These are phyloP conservation scores for Hyaena hyaena DNA, from an alignment of 2,113 vertebrate genomes.

Conservation along the genomic window DNA sequence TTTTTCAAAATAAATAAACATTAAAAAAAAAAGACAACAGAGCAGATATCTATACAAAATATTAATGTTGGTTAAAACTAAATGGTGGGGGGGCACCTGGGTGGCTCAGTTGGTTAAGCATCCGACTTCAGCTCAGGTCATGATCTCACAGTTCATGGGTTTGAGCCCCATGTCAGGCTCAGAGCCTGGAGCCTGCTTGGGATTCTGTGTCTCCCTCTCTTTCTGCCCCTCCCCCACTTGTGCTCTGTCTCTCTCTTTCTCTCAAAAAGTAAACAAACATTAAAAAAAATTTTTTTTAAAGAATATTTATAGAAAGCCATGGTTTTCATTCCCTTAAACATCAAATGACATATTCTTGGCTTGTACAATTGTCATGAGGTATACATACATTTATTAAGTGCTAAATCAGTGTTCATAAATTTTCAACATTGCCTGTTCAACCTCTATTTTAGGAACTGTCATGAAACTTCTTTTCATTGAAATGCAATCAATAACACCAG, in stretches of 20 bases:
- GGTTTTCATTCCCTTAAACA: constrained; percentile 14
- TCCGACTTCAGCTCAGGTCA: no score
- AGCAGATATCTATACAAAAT: constrained; percentile 8
- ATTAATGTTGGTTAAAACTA: constrained; percentile 23
- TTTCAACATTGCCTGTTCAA: not conserved
- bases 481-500: not conserved
- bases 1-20: no score
- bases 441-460: not conserved
- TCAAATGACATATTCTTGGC: constrained; percentile 22
- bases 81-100: no score
- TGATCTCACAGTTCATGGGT: no score
- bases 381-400: constrained; percentile 7
- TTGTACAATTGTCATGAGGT: not conserved
- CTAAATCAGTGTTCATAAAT: constrained; percentile 1
- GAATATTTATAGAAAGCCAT: not conserved
- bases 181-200: no score
- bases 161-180: no score
- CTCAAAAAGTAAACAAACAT: no score
- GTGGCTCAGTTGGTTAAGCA: no score
- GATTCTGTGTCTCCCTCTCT: no score
- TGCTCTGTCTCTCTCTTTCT: no score
- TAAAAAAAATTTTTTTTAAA: not conserved
- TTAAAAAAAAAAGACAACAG: not conserved
- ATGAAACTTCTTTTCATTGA: not conserved
- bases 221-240: no score